Evolutionary conservation across 2,113 vertebrate genomes (phyloP), one percentile per base, ranked within the genome.

Genomic region (Ciconia maguari): DNA sequence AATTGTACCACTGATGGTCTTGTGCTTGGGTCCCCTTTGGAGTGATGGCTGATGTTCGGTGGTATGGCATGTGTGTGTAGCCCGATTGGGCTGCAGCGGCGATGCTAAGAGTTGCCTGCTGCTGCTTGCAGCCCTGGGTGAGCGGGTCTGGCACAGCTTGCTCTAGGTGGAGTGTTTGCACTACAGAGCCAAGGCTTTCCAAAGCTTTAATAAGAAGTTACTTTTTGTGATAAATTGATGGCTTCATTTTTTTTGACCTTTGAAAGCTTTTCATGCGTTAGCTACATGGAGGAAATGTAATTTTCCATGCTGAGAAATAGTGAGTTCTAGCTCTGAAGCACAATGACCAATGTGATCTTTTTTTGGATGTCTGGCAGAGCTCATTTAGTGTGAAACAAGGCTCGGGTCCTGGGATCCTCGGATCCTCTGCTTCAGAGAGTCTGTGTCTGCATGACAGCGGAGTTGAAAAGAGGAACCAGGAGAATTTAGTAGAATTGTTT

Each of bases 21-120:
- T 21, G 30, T 57, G 42, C 49, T 58, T 29, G 61, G 36, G 34
- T 44, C 27, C 27, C 27, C 30, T 86, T 49, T 0, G 19, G 76
- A 34, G 52, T 0, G 1, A 32, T 20, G 52, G 72, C 30, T 76
- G 77, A 2, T 3, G 3, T 36, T 58, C 4, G 9, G 69, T 44
- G 38, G n/a, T 71, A 30, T n/a, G 0, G 0, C 57, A 11, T 1
- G 2, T 2, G 3, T 2, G 19, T 34, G 10, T 1, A 6, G 48
- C 79, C 29, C 3, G 0, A 0, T 9, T 0, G 2, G 72, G 62
- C 81, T 64, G 64, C 9, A 6, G 41, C 8, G 79, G 34, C 2
- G 3, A 10, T 41, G 46, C 74, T 3, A 20, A 18, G 3, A 57
- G 44, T n/a, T 4, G 5, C 48, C n/a, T 0, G 0, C 18, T 30